These are phyloP conservation scores for cattle (Bos taurus) DNA, from an alignment of 2,113 vertebrate species.

Conservation along the genomic window ARS-UCD2.0 NC_037344.1:10135001-10135500, in stretches of 20 bases:
- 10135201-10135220: background rate
- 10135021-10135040: background rate
- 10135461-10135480: background rate
- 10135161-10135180: background rate
- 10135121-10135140: background rate
- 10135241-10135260: background rate
- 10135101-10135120: background rate
- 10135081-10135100: background rate
- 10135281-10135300: background rate
- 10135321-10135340: background rate
- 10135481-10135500: background rate
- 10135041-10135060: background rate
- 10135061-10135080: background rate
- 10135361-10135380: background rate
- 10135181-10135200: background rate
- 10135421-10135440: background rate
- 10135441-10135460: background rate
- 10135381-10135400: background rate
- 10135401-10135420: background rate
- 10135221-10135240: background rate
- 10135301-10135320: background rate
- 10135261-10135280: background rate
- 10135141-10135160: background rate
- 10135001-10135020: background rate
- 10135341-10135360: too few relatives aligned